A percentile compares a stretch with the other conserved stretches of the same genome.
phyloP scores from a whole-genome alignment of 2,797 vertebrate genomes.

The Saxicola maurus region DNA sequence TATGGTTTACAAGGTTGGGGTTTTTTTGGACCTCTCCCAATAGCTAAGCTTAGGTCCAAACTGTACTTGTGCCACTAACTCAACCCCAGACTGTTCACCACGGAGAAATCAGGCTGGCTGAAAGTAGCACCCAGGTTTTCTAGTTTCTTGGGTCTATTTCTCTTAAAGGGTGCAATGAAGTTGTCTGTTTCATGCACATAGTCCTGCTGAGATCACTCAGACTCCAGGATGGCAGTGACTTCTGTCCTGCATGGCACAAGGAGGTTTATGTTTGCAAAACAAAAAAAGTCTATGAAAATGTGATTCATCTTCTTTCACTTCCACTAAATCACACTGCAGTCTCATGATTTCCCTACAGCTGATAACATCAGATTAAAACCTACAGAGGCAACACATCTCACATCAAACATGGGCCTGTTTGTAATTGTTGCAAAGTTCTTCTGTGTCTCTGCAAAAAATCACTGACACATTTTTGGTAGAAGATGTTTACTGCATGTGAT shows the following conservation, averaged over 20 bases:
- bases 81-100: not conserved
- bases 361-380: not conserved
- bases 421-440: not conserved
- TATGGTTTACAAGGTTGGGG: not conserved
- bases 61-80: not conserved
- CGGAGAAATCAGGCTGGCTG: not conserved
- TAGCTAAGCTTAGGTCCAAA: not conserved
- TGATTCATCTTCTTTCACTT: not conserved
- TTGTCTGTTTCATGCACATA: not conserved
- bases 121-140: not conserved
- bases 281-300: not conserved
- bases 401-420: not conserved
- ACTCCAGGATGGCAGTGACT: not conserved
- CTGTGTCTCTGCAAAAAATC: not conserved
- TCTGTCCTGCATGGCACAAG: not conserved
- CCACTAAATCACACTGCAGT: not conserved
- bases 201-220: not conserved
- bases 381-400: not conserved
- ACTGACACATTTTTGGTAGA: not conserved
- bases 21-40: not conserved
- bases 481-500: not conserved
- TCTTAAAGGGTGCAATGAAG: not conserved
- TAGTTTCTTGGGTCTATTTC: not conserved
- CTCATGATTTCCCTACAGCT: not conserved
- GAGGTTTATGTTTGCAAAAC: not conserved